Conservation (phyloP, 2,797 vertebrate species). For the Merluccius polli region DNA sequence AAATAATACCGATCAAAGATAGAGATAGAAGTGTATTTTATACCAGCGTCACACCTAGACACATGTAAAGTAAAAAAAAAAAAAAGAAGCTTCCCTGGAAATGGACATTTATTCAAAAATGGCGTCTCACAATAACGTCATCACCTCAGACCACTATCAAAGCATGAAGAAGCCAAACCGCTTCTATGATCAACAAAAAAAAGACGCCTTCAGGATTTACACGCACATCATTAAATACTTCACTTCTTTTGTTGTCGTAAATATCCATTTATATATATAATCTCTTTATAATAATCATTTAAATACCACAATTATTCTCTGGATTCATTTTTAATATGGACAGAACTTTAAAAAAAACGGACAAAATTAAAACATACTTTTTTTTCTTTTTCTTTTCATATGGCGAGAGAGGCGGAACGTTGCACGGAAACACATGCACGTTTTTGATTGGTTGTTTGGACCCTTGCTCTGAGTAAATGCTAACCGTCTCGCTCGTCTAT, state of each 20-base stretch:
- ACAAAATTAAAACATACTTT: neutral
- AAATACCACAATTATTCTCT: slow-evolving; percentile 68
- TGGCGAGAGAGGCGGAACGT: neutral
- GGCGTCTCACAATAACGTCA: slow-evolving; percentile 58
- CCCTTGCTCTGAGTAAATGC: neutral
- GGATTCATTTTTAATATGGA: slow-evolving; percentile 40
- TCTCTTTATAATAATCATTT: slow-evolving; percentile 68
- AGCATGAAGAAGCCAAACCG: neutral
- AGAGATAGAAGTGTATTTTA: slow-evolving; percentile 48
- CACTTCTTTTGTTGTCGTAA: slow-evolving; percentile 53
- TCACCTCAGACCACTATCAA: slow-evolving; percentile 42
- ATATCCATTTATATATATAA: slow-evolving; percentile 70
- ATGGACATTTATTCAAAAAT: slow-evolving; percentile 41
- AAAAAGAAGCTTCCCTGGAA: slow-evolving; percentile 30
- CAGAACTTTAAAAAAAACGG: slow-evolving; percentile 16
- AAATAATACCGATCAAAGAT: slow-evolving; percentile 47
- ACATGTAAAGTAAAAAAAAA: slow-evolving; percentile 60
- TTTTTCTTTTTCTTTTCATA: neutral
- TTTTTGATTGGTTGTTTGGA: slow-evolving; percentile 12
- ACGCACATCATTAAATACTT: slow-evolving; percentile 70
- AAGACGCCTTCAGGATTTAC: slow-evolving; percentile 55
- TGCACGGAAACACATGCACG: neutral
- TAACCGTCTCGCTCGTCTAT: neutral
- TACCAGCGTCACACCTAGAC: slow-evolving; percentile 52
- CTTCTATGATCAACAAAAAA: neutral